phyloP scores from a whole-genome alignment of 2,888 invertebrate genomes.

The Sinhomidia bicolor region DNA sequence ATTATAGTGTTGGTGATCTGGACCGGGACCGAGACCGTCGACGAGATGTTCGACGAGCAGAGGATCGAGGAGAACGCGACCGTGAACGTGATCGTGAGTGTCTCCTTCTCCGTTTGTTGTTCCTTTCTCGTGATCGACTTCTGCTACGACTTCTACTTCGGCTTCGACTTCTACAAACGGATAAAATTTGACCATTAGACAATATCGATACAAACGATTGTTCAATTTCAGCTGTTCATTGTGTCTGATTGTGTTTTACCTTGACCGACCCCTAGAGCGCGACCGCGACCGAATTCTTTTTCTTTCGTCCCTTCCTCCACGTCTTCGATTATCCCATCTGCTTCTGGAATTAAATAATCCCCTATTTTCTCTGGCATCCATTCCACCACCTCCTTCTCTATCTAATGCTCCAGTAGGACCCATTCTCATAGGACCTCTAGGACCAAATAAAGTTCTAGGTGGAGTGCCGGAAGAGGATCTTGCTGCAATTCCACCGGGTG shows the following conservation, averaged over 20 bases:
- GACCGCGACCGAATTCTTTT: conserved; percentile 68
- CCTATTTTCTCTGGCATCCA: not conserved
- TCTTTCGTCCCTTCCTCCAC: conserved; percentile 49
- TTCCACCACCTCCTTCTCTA: not conserved
- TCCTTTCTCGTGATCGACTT: conserved; percentile 65
- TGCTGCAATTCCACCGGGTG: not conserved
- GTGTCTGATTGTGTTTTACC: conserved; percentile 52
- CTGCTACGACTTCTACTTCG: conserved; percentile 63
- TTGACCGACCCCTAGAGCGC: conserved; percentile 60
- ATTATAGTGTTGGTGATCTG: conserved; percentile 56
- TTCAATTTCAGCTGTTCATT: too few species aligned
- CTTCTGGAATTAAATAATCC: not conserved
- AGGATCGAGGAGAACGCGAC: conserved; percentile 73
- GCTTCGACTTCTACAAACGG: conserved; percentile 59
- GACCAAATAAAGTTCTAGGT: not conserved
- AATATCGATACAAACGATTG: too few species aligned
- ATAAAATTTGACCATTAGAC: too few species aligned
- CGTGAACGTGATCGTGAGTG: conserved; percentile 60
- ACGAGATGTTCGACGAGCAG: conserved; percentile 42
- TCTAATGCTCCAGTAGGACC: not conserved
- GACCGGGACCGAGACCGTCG: conserved; percentile 66
- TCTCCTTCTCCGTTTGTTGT: conserved; percentile 62
- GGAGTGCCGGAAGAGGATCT: not conserved
- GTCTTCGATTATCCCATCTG: conserved; percentile 12
- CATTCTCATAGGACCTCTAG: not conserved